Base-by-base conservation (phyloP, 2,888 invertebrate species). In the Volucella inflata region DNA sequence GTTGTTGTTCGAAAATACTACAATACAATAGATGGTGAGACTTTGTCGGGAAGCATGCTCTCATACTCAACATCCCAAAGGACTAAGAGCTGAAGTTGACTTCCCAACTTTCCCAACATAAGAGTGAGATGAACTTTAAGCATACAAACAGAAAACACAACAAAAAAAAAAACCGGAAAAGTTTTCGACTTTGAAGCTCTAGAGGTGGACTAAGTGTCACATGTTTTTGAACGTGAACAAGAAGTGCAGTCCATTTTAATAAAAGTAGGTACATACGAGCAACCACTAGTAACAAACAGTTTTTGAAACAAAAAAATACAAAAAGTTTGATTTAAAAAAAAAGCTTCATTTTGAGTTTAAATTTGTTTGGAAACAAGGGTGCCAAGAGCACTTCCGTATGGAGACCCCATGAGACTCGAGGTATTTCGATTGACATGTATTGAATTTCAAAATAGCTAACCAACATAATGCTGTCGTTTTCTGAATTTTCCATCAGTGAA, bases 81-180 rank as follows among this genome's bases (percentile, higher is more conserved):
- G 48, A 36, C 36, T 40, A 30, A 70, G 70, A 77, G 6, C 30
- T 30, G 6, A 30, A 30, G 30, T 6, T 30, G 30, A 30, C 30
- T 30, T 30, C 30, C 30, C 30, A 30, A 30, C 30, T 62, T 77
- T 77, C 70, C 48, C 55, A 14, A n/a, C 57, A 68, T 60, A 60
- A 42, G 42, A 50, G 65, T n/a, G 70, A 64, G 53, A 55, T 46
- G 17, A 55, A 30, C 30, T 30, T 30, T 30, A 6, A 30, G 6
- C 30, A 6, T 6, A 30, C 30, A 30, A 30, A 30, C 30, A 6
- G 30, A 30, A 30, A 30, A 30, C 6, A 30, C 30, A 30, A 6
- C 64, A 42, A 71, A 72, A 50, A 71, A 71, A 78, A 70, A 65
- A 51, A 14, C 53, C 16, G 36, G 8, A 68, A 72, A 79, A 79